phyloP scores from a whole-genome alignment of 2,113 vertebrate genomes.

The Crypturellus undulatus region DNA sequence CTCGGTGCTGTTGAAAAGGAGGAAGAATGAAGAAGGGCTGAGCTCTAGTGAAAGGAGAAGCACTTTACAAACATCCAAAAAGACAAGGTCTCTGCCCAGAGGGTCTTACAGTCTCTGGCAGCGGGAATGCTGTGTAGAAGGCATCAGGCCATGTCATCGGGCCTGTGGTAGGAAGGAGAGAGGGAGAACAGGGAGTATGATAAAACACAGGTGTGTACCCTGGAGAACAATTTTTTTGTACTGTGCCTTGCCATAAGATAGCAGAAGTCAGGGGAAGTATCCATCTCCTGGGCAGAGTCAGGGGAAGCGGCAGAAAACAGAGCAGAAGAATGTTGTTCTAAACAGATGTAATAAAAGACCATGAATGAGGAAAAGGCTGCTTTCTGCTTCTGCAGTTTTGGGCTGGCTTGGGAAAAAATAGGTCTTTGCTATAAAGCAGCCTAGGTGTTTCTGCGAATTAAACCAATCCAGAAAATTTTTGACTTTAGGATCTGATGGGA shows the following conservation, averaged over 20 bases:
- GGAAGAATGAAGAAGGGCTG: not conserved
- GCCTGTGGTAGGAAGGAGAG: constrained; percentile 2
- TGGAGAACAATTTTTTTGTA: constrained; percentile 11
- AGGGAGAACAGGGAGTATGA: not conserved
- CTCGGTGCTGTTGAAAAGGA: not conserved
- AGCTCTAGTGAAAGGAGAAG: not conserved
- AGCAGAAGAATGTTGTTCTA: not conserved
- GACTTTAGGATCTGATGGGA: not conserved
- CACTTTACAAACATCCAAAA: not conserved
- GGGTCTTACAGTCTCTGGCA: not conserved
- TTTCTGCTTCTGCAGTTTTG: not conserved
- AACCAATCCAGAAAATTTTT: not conserved
- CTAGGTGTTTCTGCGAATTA: not conserved
- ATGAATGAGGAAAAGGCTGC: not conserved
- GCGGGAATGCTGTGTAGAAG: not conserved
- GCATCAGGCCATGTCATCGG: constrained; percentile 12
- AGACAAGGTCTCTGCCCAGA: not conserved
- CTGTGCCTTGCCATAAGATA: not conserved
- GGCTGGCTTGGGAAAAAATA: not conserved
- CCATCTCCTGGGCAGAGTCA: not conserved
- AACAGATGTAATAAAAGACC: not conserved
- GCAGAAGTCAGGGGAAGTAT: not conserved
- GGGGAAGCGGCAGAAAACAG: not conserved
- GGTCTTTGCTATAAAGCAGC: not conserved
- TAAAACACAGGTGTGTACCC: constrained; percentile 49